Conservation (phyloP, 2,888 invertebrate species). For the Phania funesta region DNA sequence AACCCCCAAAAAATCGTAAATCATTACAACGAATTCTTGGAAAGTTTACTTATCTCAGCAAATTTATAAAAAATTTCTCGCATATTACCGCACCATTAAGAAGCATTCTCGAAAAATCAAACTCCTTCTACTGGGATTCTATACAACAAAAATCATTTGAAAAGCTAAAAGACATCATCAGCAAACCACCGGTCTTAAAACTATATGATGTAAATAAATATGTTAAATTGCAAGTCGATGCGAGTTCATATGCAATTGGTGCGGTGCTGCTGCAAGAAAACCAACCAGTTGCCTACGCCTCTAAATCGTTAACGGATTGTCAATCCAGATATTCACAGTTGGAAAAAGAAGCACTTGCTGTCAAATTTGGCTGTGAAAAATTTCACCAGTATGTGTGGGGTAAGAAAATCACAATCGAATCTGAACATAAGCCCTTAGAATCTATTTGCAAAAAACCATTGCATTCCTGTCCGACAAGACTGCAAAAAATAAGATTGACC, state of each 20-base stretch:
- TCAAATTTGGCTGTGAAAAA: background rate
- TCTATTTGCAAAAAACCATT: slow-evolving; percentile 29
- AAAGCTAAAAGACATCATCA: slow-evolving; percentile 29
- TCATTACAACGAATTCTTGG: slow-evolving; percentile 64
- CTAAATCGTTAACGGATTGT: slow-evolving; percentile 20
- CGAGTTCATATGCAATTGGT: slow-evolving; percentile 24
- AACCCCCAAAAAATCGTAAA: slow-evolving; percentile 51
- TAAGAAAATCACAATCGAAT: slow-evolving; percentile 20
- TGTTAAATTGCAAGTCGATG: slow-evolving; percentile 37
- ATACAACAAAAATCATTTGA: too few species aligned
- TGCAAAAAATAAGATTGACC: slow-evolving; percentile 9
- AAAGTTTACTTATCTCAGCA: slow-evolving; percentile 58
- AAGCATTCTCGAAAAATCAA: slow-evolving; percentile 1
- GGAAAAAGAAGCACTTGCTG: slow-evolving; percentile 40
- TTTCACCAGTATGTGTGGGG: background rate
- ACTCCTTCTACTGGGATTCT: background rate
- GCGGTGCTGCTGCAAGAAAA: background rate
- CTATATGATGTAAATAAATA: slow-evolving; percentile 43
- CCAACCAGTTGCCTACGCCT: slow-evolving; percentile 9
- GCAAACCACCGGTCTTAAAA: slow-evolving; percentile 31
- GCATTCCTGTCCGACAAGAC: background rate
- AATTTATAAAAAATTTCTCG: slow-evolving; percentile 33
- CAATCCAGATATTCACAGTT: slow-evolving; percentile 39
- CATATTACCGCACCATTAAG: background rate
- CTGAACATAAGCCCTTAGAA: slow-evolving; percentile 48